Base-by-base conservation (phyloP, 2,888 invertebrate genomes). In the Lumbricus terrestris region DNA sequence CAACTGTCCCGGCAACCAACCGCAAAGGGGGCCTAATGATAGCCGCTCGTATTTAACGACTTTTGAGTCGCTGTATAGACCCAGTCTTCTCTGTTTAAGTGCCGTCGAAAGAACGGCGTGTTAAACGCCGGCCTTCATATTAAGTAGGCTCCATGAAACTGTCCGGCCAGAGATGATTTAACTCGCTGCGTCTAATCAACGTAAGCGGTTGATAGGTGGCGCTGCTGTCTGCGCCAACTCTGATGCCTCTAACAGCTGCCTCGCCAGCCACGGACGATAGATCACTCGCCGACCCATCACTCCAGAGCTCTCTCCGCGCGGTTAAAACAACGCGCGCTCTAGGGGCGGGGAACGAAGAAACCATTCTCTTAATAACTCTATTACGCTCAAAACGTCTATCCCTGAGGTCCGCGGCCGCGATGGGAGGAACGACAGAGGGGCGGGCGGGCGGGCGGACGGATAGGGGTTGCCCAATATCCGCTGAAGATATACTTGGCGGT, bases 321-420 rank as follows among this genome's bases (percentile, higher is more conserved):
- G 69, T n/a, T 69, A 69, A 69, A 69, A 69, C 69, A n/a, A 69
- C 69, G 8, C 69, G 69, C 29, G 69, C n/a, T 69, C 8, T 29
- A 69, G 29, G 69, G 69, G 69, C 69, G 69, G 69, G 69, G 69
- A 69, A 69, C n/a, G 29, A 29, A 13, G 29, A 29, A 13, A 69
- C 69, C 69, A 69, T 69, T 69, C 69, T 69, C 69, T 69, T 69
- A 69, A 69, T 69, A 69, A 69, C 69, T 69, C 69, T 69, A 69
- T 69, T 69, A 69, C n/a, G n/a, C 69, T n/a, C n/a, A 69, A 15
- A n/a, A 69, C 29, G 69, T 69, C 69, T 69, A 69, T n/a, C 69
- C n/a, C 69, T 69, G 69, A 69, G 69, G 69, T 69, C 69, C n/a
- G 8, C 69, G 11, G 15, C 47, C 2, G 6, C n/a, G n/a, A 69